Percentiles rank a stretch among this genome's conserved stretches.
phyloP scores from a whole-genome alignment of 2,888 invertebrate genomes.

The Ectropis crepuscularia region DNA sequence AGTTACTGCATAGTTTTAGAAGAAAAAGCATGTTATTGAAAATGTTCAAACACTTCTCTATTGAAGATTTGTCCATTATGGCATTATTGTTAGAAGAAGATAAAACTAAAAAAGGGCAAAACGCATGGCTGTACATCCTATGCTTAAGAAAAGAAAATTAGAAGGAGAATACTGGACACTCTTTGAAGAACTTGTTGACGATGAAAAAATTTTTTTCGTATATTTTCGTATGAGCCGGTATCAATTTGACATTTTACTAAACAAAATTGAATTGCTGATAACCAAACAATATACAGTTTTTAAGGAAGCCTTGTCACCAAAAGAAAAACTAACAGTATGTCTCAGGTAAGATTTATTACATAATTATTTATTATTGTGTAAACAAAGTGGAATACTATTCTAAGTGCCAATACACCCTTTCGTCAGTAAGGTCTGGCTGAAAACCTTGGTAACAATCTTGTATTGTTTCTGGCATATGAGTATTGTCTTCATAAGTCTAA shows the following conservation, averaged over 20 bases:
- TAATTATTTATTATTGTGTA: constrained; percentile 40
- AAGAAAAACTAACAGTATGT: constrained; percentile 41
- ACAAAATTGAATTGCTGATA: constrained; percentile 22
- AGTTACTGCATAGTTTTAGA: constrained; percentile 33
- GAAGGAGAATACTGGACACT: constrained; percentile 34
- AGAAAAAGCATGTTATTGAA: constrained; percentile 15
- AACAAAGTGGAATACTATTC: constrained; percentile 33
- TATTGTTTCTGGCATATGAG: constrained; percentile 34
- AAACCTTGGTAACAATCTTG: constrained; percentile 29
- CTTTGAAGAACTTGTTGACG: constrained; percentile 30
- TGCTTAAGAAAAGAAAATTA: constrained; percentile 33
- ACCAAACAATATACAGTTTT: constrained; percentile 33
- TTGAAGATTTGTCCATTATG: constrained; percentile 33
- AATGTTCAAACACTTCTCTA: constrained; percentile 36
- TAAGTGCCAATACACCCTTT: constrained; percentile 33
- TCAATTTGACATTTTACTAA: constrained; percentile 33
- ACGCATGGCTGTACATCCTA: constrained; percentile 31
- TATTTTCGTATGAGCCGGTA: constrained; percentile 32
- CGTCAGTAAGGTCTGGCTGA: constrained; percentile 29
- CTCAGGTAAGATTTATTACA: constrained; percentile 41
- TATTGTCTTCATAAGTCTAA: constrained; percentile 30
- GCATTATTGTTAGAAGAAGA: constrained; percentile 35
- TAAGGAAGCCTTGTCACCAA: constrained; percentile 35
- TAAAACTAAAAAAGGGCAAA: constrained; percentile 34
- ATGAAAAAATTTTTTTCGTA: constrained; percentile 24